Evolutionary conservation across 2,888 invertebrate genomes (phyloP), one percentile per base, ranked within the genome.

Genomic region (Microctonus brassicae): DNA sequence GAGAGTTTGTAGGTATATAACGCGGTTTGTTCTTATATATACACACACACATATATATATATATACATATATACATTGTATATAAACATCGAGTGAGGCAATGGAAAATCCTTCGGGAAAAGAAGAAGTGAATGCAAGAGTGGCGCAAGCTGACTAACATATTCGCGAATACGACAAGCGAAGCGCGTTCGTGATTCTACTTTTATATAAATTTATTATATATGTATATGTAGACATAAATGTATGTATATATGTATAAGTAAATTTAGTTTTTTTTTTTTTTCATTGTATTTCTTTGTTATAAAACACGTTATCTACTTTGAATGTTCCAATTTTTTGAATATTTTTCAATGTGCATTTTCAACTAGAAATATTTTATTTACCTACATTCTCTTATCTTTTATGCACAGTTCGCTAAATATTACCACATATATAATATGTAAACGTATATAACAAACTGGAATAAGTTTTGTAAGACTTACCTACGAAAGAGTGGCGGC

Each of bases 401-500:
- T 79, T 79, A 79, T 82, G 79, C 80, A 80, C 82, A 81, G 83
- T 57, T 42, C 57, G 26, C 42, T 53, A 62, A 33, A 13, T 42
- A 29, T 22, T 33, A 11, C n/a, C 34, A 36, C 10, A 10, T 34
- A 34, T 60, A 47, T 17, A 10, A 17, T 47, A 6, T 47, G 17
- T 20, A 17, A 1, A 1, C 17, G 13, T 55, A 22, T 53, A 22
- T 24, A 11, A 22, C 7, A n/a, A n/a, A n/a, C n/a, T n/a, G n/a
- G n/a, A n/a, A 55, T 55, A 55, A 55, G 11, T 55, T 55, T 55
- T 55, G 11, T n/a, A 2, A 34, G 36, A 81, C 81, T 88, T 88
- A 94, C 94, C 94, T 96, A 90, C 92, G 93, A 86, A 95, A 95
- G 82, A 95, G 91, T 71, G 95, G 94, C 78, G 95, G 95, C 87